Conservation (phyloP, 2,888 invertebrate species). For the Keiferia lycopersicella region DNA sequence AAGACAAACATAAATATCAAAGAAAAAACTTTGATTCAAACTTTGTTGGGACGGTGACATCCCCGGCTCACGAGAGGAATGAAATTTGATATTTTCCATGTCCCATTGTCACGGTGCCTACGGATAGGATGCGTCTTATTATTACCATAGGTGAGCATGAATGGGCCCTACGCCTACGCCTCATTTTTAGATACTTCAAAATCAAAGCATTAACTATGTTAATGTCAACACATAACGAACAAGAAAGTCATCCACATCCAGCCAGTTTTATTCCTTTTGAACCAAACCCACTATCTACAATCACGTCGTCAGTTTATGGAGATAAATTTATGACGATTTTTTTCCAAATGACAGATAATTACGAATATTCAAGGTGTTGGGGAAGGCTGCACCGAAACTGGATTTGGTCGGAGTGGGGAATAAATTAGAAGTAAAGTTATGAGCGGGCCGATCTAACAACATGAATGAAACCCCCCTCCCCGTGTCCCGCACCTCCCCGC, state of each 20-base stretch:
- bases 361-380: slow-evolving; percentile 58
- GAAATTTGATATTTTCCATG: slow-evolving; percentile 75
- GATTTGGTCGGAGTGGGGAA: slow-evolving; percentile 64
- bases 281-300: slow-evolving; percentile 28
- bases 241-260: slow-evolving; percentile 22
- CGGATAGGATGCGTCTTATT: slow-evolving; percentile 47
- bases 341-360: slow-evolving; percentile 59
- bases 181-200: slow-evolving; percentile 22
- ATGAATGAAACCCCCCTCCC: slow-evolving; percentile 75
- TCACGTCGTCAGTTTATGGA: slow-evolving; percentile 37
- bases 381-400: slow-evolving; percentile 62
- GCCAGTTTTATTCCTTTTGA: slow-evolving; percentile 22
- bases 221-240: slow-evolving; percentile 26
- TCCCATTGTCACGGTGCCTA: slow-evolving; percentile 62
- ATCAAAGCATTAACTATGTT: slow-evolving; percentile 20
- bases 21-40: slow-evolving; percentile 70
- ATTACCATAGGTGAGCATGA: slow-evolving; percentile 62
- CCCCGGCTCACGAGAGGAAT: slow-evolving; percentile 62
- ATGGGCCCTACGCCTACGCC: slow-evolving; percentile 47
- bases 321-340: slow-evolving; percentile 48
- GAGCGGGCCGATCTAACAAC: slow-evolving; percentile 79
- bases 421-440: slow-evolving; percentile 81
- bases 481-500: slow-evolving; percentile 39
- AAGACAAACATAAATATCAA: slow-evolving; percentile 77
- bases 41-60: slow-evolving; percentile 36